These are phyloP conservation scores for Ennomos fuscantarius DNA, from an alignment of 2,888 invertebrate genomes.

Conservation along the genomic window DNA sequence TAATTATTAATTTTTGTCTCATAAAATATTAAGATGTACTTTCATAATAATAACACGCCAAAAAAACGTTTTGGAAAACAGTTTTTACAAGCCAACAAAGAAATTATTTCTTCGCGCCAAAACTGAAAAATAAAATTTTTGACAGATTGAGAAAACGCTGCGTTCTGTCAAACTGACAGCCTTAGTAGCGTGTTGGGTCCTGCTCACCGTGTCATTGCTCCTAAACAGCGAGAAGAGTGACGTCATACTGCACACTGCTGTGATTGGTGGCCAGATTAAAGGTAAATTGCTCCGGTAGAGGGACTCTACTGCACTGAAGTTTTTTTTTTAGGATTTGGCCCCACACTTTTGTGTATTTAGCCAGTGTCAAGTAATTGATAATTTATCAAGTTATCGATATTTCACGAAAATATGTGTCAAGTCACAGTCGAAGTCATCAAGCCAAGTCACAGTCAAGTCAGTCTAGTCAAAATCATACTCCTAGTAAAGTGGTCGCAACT, in stretches of 20 bases:
- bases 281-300: slow-evolving; percentile 54
- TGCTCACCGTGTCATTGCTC: slow-evolving; percentile 88
- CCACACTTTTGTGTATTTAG: too few relatives aligned
- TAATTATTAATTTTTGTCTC: neutral
- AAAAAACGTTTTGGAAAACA: neutral
- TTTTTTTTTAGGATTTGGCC: too few relatives aligned
- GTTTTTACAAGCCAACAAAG: neutral
- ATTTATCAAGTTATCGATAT: too few relatives aligned
- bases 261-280: slow-evolving; percentile 79
- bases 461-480: too few relatives aligned
- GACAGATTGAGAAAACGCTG: slow-evolving; percentile 53
- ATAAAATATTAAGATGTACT: too few relatives aligned
- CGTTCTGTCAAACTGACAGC: slow-evolving; percentile 61
- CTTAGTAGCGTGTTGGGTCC: slow-evolving; percentile 86
- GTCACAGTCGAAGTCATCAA: too few relatives aligned
- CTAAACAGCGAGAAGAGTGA: slow-evolving; percentile 87
- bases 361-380: too few relatives aligned
- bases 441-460: too few relatives aligned
- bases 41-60: too few relatives aligned
- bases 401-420: too few relatives aligned
- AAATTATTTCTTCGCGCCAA: neutral
- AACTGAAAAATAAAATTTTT: neutral
- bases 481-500: too few relatives aligned
- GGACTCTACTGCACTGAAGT: too few relatives aligned
- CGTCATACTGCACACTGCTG: slow-evolving; percentile 87